Evolutionary conservation across 2,113 vertebrate species (phyloP).

Genomic region (Rhinoderma darwinii): DNA sequence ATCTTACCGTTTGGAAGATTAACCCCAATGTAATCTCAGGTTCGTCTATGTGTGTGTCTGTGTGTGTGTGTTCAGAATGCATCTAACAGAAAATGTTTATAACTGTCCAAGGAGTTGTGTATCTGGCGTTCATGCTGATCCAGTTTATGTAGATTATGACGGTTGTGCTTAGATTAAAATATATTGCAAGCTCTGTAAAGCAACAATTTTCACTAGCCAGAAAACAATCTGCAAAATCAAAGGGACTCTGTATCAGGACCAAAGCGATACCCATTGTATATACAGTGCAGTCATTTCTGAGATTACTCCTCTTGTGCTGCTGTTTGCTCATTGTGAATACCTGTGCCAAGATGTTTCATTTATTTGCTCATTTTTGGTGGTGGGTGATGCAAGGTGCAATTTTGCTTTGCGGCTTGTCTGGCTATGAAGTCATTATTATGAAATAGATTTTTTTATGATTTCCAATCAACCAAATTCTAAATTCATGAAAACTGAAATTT

Average conservation of each 20-base stretch:
- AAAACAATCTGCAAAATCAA: conserved; percentile 10
- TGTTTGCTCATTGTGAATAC: not conserved
- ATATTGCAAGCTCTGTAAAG: conserved; percentile 37
- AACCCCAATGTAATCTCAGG: not conserved
- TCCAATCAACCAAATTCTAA: not conserved
- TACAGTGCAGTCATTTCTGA: conserved; percentile 36
- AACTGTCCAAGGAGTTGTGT: not conserved
- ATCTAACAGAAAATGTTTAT: not conserved
- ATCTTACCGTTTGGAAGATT: not conserved
- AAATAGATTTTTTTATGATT: not conserved
- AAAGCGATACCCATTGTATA: not conserved
- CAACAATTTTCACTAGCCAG: not conserved
- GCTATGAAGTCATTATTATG: not conserved
- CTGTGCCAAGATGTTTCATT: conserved; percentile 8
- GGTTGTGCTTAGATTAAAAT: conserved; percentile 21
- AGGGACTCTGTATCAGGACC: conserved; percentile 55
- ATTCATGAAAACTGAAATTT: not conserved
- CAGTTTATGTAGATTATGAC: not conserved
- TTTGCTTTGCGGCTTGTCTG: conserved; percentile 37
- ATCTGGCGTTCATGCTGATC: not conserved
- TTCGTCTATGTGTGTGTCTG: not conserved
- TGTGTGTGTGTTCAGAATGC: no score
- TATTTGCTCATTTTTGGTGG: conserved; percentile 17
- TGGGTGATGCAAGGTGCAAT: conserved; percentile 26
- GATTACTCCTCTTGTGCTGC: conserved; percentile 44